Base-by-base conservation (phyloP, 2,797 vertebrate species). In the Prionace glauca region DNA sequence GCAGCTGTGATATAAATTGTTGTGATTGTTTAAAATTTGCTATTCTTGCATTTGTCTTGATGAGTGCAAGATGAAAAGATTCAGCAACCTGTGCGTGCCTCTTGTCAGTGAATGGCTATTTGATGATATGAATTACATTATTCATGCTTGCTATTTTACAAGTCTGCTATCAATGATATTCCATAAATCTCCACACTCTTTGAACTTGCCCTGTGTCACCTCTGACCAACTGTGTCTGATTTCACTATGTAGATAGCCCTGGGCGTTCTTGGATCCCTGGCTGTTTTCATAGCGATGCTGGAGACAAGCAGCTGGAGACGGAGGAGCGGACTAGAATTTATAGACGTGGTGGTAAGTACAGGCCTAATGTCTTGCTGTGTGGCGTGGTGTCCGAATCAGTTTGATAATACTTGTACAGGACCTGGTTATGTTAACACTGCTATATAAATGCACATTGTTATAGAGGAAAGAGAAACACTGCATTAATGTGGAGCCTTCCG, bases 241-340 rank as follows among this genome's bases (percentile, higher is more conserved):
- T 95, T 74, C 95, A 93, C 79, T 56, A 26, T 87, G 16, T 95
- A 97, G 97, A 97, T 97, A 45, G 95, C 96, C 0, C 94, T 97
- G 32, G 97, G 95, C 0, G 96, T 96, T 12, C 96, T 97, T 24
- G 96, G 96, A 0, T 96, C 96, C 5, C 88, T 97, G 3, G 96
- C 96, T 0, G 45, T 96, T 24, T 95, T 97, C 32, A 74, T 95
- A 8, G 96, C 97, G 26, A 96, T 97, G 95, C 29, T 97, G 84
- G 96, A 97, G 95, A 96, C 96, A 11, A 97, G 96, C 95, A 96
- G 96, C 45, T 97, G 96, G 97, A 93, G 96, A 56, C 96, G 96
- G 45, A 95, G 97, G 81, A 96, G 96, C 1, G 96, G 96, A 0
- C 96, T 96, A 72, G 96, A 96, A 95, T 96, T 96, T 36, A 95